Percentiles rank a stretch among this genome's conserved stretches.
Conservation (phyloP, 2,797 vertebrate species). For the Tamandua tetradactyla region DNA sequence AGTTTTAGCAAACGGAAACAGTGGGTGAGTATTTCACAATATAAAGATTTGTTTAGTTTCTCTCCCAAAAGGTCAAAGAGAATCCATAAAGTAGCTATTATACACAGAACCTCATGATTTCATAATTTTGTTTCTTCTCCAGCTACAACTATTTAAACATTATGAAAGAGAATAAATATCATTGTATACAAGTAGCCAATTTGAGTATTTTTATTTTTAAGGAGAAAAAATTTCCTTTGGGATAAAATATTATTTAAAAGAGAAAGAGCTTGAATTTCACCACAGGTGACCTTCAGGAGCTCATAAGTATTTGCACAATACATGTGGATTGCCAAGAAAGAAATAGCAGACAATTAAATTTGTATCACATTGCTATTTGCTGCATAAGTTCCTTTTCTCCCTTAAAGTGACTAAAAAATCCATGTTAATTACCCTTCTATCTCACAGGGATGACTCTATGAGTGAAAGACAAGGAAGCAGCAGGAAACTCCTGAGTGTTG, state of each 20-base stretch:
- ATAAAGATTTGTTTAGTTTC: slow-evolving; percentile 28
- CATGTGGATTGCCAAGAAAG: background rate
- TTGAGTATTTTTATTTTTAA: slow-evolving; percentile 1
- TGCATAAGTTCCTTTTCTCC: slow-evolving; percentile 42
- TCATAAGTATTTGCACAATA: slow-evolving; percentile 30
- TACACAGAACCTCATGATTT: background rate
- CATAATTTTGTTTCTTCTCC: background rate
- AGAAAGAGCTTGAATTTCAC: slow-evolving; percentile 43
- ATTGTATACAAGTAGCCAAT: background rate
- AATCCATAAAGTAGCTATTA: slow-evolving; percentile 11
- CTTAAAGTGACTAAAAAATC: slow-evolving; percentile 31
- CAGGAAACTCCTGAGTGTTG: background rate
- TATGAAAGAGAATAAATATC: background rate
- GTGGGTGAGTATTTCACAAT: background rate
- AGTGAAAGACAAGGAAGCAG: slow-evolving; percentile 37
- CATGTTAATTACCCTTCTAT: slow-evolving; percentile 42
- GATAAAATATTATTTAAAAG: slow-evolving; percentile 46
- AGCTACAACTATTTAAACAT: slow-evolving; percentile 16
- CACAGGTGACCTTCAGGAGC: background rate
- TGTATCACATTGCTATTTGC: slow-evolving; percentile 12
- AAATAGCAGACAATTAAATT: slow-evolving; percentile 54
- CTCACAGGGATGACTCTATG: background rate
- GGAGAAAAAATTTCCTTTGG: background rate
- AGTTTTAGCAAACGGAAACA: too few species aligned
- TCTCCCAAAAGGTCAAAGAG: background rate